Evolutionary conservation across 2,797 vertebrate genomes (phyloP), one percentile per base, ranked within the genome.

Genomic region (Danio aesculapii): DNA sequence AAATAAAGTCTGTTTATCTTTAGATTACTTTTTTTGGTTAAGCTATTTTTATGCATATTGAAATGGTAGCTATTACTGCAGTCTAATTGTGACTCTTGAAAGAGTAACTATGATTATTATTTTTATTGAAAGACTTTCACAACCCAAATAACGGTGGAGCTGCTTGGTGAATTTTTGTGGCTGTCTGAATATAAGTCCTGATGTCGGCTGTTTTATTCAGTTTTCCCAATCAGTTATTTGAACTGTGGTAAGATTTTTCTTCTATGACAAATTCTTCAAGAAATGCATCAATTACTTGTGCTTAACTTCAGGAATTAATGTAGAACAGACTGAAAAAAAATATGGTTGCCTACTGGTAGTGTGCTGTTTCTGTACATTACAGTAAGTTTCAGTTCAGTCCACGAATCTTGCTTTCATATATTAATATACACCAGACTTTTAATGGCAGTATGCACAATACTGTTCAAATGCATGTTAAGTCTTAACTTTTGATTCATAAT

Each of bases 141-240:
- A 84, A 79, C 58, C 59, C 16, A 76, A 77, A 53, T 62, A 62
- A 30, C 39, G 46, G 49, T 53, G 58, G 46, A 81, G 58, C 30
- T 63, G 61, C 75, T 52, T 66, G 8, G 58, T 19, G 43, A 30
- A 81, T 77, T 67, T 81, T 63, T 81, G 83, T 74, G 83, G 83
- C 79, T 71, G 82, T 81, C 77, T 81, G 68, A 81, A 52, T 59
- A 70, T 66, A 46, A 77, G 64, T 55, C 55, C 61, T 52, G 46
- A 83, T 75, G 70, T 77, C n/a, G n/a, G 53, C 50, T 68, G 17
- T 77, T 81, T 67, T 77, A 55, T 71, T 21, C 67, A n/a, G 7
- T 70, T 78, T 79, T 52, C 39, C 17, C 21, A 11, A 39, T 69
- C 30, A 70, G 59, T 73, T 49, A 64, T 17, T 66, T 66, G 10